A percentile compares a stretch with the other conserved stretches of the same genome.
These are phyloP conservation scores for Champsocephalus esox DNA, from an alignment of 2,797 vertebrate genomes.

Conservation along the genomic window DNA sequence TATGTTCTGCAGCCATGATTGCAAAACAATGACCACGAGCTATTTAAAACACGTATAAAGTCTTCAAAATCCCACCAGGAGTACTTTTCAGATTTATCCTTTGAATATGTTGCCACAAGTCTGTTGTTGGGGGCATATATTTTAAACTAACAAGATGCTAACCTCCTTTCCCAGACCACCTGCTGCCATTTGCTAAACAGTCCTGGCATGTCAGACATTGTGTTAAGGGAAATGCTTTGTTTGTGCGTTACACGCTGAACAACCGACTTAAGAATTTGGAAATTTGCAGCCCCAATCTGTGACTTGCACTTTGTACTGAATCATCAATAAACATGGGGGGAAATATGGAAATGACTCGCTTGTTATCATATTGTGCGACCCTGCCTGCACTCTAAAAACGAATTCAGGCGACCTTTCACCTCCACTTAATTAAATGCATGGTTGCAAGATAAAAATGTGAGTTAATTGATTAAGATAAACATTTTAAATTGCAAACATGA, in stretches of 20 bases:
- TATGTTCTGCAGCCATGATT: conserved; percentile 5
- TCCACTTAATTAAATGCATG: no score
- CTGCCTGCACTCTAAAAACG: neutral
- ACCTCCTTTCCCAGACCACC: conserved; percentile 24
- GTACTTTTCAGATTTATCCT: conserved; percentile 21
- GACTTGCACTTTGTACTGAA: conserved; percentile 10
- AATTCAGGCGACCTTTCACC: no score
- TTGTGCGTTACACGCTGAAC: conserved; percentile 1
- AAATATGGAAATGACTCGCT: conserved; percentile 5
- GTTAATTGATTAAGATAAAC: no score
- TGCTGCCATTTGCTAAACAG: conserved; percentile 35
- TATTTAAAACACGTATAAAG: conserved; percentile 3
- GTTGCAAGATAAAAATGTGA: no score
- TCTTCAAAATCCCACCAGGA: conserved; percentile 8
- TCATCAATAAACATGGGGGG: conserved; percentile 13
- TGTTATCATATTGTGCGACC: conserved; percentile 3
- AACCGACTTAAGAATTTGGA: conserved; percentile 11
- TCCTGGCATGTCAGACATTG: conserved; percentile 14
- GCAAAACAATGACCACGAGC: conserved; percentile 31
- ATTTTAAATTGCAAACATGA: no score
- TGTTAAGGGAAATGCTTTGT: conserved; percentile 30
- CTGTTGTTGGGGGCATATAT: conserved; percentile 31
- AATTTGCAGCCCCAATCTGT: neutral
- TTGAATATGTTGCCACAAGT: conserved; percentile 28
- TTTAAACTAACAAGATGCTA: conserved; percentile 52